Evolutionary conservation across 2,113 vertebrate genomes (phyloP).

Genomic region (Bagarius yarrelli): DNA sequence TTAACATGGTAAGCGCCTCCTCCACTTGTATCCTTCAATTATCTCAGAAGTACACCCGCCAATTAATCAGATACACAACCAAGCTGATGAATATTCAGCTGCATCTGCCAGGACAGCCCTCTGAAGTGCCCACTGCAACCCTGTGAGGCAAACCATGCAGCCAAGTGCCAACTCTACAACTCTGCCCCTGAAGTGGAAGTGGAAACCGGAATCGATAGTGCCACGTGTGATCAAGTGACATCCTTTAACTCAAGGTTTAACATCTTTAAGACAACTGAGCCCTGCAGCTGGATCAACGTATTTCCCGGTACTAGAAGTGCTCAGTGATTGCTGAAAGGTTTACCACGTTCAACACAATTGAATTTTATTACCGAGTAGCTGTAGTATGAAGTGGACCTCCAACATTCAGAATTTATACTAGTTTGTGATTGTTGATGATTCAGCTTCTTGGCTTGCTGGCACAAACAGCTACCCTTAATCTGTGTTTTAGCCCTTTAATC

Average conservation of each 20-base stretch:
- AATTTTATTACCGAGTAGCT: background rate
- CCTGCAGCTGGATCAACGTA: background rate
- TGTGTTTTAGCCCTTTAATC: background rate
- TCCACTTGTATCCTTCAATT: background rate
- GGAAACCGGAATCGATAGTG: too few relatives aligned
- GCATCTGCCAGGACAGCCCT: conserved; percentile 52
- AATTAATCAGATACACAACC: conserved; percentile 56
- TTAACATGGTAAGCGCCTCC: conserved; percentile 4
- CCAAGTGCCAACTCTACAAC: conserved; percentile 32
- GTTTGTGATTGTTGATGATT: too few relatives aligned
- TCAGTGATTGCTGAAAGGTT: background rate
- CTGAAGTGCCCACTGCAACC: background rate
- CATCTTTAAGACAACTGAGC: too few relatives aligned
- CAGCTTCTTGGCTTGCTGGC: too few relatives aligned
- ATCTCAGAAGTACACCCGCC: conserved; percentile 18
- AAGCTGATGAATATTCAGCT: conserved; percentile 61
- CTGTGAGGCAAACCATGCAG: background rate
- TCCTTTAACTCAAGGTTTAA: too few relatives aligned
- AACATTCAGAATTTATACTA: background rate
- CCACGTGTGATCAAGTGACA: background rate
- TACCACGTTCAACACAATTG: too few relatives aligned
- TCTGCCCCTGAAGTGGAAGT: background rate
- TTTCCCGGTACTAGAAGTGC: background rate
- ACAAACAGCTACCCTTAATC: background rate
- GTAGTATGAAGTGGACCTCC: background rate